Conservation (phyloP, 2,888 invertebrate genomes). For the Drosophila mulleri region DNA sequence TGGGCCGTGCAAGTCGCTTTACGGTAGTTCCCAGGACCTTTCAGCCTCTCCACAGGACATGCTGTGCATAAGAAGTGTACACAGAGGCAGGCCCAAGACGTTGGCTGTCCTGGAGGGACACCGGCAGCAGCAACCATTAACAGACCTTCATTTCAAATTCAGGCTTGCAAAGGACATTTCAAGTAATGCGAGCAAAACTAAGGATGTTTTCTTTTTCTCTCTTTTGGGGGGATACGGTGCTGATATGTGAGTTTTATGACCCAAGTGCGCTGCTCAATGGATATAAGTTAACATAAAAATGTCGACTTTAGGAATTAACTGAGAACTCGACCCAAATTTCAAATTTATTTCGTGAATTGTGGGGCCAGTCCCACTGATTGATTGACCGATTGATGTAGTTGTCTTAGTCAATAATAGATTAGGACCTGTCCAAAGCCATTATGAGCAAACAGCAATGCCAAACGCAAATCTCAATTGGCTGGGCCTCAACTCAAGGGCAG, state of each 20-base stretch:
- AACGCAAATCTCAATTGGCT: neutral
- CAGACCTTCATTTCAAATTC: slow-evolving; percentile 7
- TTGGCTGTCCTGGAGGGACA: neutral
- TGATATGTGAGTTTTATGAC: slow-evolving; percentile 8
- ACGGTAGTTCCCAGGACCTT: neutral
- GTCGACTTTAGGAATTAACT: neutral
- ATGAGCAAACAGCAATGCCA: neutral
- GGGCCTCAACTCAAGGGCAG: neutral
- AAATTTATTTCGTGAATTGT: neutral
- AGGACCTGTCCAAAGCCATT: neutral
- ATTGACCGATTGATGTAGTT: slow-evolving; percentile 4
- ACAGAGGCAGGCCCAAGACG: neutral
- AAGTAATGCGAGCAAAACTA: slow-evolving; percentile 5
- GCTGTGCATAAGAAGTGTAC: slow-evolving; percentile 1
- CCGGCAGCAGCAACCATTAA: neutral
- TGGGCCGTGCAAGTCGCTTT: neutral
- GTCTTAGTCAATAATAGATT: slow-evolving; percentile 4
- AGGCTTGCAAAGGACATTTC: slow-evolving; percentile 2
- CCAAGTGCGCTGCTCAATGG: slow-evolving; percentile 3
- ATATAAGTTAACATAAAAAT: slow-evolving; percentile 7
- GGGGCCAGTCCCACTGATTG: neutral
- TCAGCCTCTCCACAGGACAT: neutral
- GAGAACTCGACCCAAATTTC: slow-evolving; percentile 2
- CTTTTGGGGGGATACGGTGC: neutral
- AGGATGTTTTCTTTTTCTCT: neutral